Evolutionary conservation across 1,140 invertebrate species (phyloP).

Genomic region (Contarinia nasturtii): DNA sequence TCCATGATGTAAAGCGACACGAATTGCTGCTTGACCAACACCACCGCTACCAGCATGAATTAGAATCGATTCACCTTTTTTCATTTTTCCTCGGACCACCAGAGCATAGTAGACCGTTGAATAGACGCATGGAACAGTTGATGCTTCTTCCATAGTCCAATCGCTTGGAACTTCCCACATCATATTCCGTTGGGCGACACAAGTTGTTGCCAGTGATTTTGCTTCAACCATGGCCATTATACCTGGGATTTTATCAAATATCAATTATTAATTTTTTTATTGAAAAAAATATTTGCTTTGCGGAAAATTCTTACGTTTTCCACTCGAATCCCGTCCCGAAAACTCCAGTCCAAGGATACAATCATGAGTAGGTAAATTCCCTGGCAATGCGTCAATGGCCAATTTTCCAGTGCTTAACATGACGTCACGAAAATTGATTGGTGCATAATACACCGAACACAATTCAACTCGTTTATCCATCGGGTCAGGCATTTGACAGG

Average conservation of each 20-base stretch:
- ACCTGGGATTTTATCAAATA: no score
- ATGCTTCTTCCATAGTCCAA: slow-evolving; percentile 81
- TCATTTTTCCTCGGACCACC: slow-evolving; percentile 63
- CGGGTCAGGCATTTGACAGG: slow-evolving; percentile 25
- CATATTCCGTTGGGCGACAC: slow-evolving; percentile 65
- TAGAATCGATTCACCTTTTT: slow-evolving; percentile 62
- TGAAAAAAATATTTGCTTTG: no score
- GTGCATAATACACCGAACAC: slow-evolving; percentile 80
- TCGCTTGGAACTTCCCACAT: slow-evolving; percentile 76
- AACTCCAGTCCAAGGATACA: slow-evolving; percentile 92
- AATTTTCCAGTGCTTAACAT: slow-evolving; percentile 94
- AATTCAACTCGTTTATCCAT: slow-evolving; percentile 29
- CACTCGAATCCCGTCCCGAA: slow-evolving; percentile 53
- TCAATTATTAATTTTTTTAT: no score
- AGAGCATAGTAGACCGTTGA: no score
- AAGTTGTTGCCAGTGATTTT: slow-evolving; percentile 72
- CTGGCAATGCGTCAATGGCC: slow-evolving; percentile 83
- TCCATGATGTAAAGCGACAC: slow-evolving; percentile 72
- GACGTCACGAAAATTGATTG: slow-evolving; percentile 92
- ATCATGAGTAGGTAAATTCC: slow-evolving; percentile 67
- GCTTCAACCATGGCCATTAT: slow-evolving; percentile 89
- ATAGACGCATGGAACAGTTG: slow-evolving; percentile 87
- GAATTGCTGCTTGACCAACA: slow-evolving; percentile 88
- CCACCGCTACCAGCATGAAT: no score
- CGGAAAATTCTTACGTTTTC: no score